Conservation (phyloP, 1,140 invertebrate genomes). For the Platyscapa corneri region DNA sequence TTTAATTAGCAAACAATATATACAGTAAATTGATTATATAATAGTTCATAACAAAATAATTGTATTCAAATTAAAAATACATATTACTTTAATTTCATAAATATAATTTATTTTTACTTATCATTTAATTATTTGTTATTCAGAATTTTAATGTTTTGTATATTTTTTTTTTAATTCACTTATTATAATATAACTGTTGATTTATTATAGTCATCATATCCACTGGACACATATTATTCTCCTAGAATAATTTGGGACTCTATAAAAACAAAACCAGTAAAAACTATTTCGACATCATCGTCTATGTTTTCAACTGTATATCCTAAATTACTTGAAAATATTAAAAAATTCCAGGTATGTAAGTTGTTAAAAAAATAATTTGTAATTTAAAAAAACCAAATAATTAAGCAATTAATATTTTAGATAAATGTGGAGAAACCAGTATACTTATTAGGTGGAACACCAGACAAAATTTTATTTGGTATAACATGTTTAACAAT, state of each 20-base stretch:
- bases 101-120: too few relatives aligned
- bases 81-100: too few relatives aligned
- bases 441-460: constrained; percentile 72
- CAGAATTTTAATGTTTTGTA: too few relatives aligned
- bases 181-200: too few relatives aligned
- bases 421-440: constrained; percentile 72
- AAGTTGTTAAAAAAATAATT: neutral
- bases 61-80: too few relatives aligned
- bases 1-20: too few relatives aligned
- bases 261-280: constrained; percentile 19
- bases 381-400: neutral
- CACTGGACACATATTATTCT: constrained; percentile 23
- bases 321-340: constrained; percentile 10
- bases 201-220: constrained; percentile 27
- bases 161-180: too few relatives aligned
- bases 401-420: constrained; percentile 7
- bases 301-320: neutral
- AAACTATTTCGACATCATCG: constrained; percentile 1
- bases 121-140: too few relatives aligned
- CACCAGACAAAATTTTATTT: constrained; percentile 70
- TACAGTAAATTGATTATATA: too few relatives aligned
- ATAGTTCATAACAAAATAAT: too few relatives aligned
- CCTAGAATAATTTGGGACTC: constrained; percentile 48
- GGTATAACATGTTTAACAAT: constrained; percentile 69
- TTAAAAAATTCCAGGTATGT: constrained; percentile 40